Conservation (phyloP, 2,113 vertebrate species). For the Phalacrocorax aristotelis region DNA sequence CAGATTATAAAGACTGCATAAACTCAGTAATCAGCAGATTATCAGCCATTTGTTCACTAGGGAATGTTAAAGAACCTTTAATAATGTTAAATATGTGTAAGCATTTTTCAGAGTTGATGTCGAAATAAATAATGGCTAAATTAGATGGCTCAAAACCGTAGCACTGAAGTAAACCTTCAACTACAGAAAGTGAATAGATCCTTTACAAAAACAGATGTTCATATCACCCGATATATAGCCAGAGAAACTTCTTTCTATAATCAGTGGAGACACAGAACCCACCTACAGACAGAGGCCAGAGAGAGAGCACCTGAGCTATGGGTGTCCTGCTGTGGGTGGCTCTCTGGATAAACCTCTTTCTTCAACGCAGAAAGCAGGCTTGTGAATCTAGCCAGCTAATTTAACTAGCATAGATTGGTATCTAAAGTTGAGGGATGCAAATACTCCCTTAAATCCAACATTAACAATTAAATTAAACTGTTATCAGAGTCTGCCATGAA, state of each 20-base stretch:
- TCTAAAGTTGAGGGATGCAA: not conserved
- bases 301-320: not conserved
- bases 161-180: not conserved
- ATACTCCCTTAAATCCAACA: not conserved
- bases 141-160: not conserved
- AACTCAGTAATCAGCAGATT: not conserved
- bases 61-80: not conserved
- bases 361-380: not conserved
- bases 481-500: not conserved
- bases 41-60: not conserved
- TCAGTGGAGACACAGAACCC: not conserved
- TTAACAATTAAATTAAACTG: not conserved
- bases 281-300: not conserved
- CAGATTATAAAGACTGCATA: not conserved
- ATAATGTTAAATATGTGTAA: not conserved
- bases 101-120: not conserved
- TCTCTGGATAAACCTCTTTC: not conserved
- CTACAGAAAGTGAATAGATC: not conserved
- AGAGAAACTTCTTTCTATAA: not conserved
- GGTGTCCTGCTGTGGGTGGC: not conserved
- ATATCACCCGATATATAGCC: rapidly evolving
- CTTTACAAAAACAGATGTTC: not conserved
- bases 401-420: not conserved
- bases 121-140: not conserved
- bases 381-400: not conserved